These are phyloP conservation scores for Smittia sp. DNA, from an alignment of 2,888 invertebrate species.

Conservation along the genomic window DNA sequence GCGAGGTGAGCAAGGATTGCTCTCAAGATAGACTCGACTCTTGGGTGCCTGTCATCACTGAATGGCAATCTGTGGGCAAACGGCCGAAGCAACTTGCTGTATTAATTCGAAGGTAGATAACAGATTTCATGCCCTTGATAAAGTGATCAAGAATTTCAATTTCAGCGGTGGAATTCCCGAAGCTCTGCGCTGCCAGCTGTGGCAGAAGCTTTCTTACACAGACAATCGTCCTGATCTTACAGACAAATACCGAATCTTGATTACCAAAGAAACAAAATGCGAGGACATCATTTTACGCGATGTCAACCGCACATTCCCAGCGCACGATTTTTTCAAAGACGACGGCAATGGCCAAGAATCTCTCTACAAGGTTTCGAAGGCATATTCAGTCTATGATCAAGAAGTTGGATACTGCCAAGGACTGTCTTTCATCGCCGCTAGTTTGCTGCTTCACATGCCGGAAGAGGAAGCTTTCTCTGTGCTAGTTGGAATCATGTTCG, in stretches of 20 bases:
- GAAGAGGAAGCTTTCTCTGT: constrained; percentile 99
- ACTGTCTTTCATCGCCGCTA: constrained; percentile 94
- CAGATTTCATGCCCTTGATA: too few relatives aligned
- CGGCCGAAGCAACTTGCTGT: constrained; percentile 79
- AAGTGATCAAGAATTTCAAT: too few relatives aligned
- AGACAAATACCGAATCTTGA: constrained; percentile 87
- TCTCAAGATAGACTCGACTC: constrained; percentile 86
- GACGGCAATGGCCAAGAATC: constrained; percentile 96
- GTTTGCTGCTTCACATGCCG: constrained; percentile 95
- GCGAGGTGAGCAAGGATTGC: constrained; percentile 94
- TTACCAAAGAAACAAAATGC: constrained; percentile 84
- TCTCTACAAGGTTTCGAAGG: constrained; percentile 91
- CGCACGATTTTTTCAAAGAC: constrained; percentile 96
- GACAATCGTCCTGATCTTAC: constrained; percentile 80
- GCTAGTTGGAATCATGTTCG: constrained; percentile 94
- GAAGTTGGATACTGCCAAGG: constrained; percentile 99
- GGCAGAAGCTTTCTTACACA: constrained; percentile 91
- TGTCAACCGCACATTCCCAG: constrained; percentile 97
- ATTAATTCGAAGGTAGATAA: constrained; percentile 62
- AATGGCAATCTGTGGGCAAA: constrained; percentile 61
- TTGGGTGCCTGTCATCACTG: constrained; percentile 85
- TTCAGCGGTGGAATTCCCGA: constrained; percentile 81
- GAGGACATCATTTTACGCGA: constrained; percentile 95
- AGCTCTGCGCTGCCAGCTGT: constrained; percentile 70
- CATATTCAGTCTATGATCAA: constrained; percentile 94